These are phyloP conservation scores for Arctocebus calabarensis DNA, from an alignment of 2,797 vertebrate genomes.

Conservation along the genomic window DNA sequence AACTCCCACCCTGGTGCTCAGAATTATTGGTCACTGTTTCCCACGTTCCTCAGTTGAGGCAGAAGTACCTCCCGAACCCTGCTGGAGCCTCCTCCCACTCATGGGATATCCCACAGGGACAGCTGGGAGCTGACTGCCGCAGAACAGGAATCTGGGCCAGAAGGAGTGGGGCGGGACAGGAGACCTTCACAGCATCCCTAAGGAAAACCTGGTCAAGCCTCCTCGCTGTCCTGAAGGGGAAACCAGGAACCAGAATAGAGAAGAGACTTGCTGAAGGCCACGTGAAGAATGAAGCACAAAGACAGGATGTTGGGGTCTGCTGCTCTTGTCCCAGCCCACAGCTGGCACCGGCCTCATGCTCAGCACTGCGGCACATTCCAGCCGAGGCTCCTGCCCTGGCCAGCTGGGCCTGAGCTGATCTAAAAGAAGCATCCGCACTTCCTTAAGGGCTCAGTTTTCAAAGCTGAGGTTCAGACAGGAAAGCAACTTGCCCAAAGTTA, in stretches of 20 bases:
- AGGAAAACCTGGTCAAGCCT: neutral
- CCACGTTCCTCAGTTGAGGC: neutral
- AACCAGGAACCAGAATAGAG: neutral
- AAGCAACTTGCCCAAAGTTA: neutral
- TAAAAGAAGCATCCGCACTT: neutral
- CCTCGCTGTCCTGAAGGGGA: neutral
- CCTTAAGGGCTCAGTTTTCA: neutral
- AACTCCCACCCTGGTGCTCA: neutral
- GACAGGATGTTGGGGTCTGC: neutral
- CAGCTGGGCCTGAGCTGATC: neutral
- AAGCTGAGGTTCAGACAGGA: neutral
- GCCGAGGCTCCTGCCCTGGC: neutral
- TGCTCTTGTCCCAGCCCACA: neutral
- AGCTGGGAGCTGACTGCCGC: fast-evolving
- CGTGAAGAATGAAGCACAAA: neutral
- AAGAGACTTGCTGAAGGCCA: neutral
- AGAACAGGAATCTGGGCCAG: neutral
- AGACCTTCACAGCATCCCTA: neutral
- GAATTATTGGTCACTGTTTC: neutral
- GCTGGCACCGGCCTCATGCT: neutral
- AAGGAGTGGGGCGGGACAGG: neutral
- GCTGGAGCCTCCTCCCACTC: neutral
- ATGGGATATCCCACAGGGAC: neutral
- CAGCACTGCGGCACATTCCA: neutral
- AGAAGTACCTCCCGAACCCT: neutral